These are phyloP conservation scores for Hydrocynus forskahlii DNA, from an alignment of 2,797 vertebrate genomes.

Conservation along the genomic window DNA sequence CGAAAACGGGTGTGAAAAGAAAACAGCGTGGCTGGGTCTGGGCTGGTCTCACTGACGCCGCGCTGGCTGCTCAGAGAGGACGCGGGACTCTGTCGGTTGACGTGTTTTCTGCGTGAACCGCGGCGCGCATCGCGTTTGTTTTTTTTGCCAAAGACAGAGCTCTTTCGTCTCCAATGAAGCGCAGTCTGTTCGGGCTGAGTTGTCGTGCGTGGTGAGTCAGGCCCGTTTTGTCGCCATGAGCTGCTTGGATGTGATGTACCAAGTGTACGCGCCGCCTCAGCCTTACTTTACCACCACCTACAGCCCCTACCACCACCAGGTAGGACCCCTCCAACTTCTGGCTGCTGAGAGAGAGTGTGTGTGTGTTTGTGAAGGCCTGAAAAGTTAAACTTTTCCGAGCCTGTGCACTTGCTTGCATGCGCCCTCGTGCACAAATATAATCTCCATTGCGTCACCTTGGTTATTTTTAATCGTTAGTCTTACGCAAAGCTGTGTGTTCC, in stretches of 20 bases:
- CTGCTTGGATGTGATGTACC: constrained; percentile 99
- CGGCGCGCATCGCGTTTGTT: constrained; percentile 4
- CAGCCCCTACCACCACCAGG: constrained; percentile 92
- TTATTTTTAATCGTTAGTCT: background rate
- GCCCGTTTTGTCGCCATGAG: constrained; percentile 87
- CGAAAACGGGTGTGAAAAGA: background rate
- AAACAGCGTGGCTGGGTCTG: background rate
- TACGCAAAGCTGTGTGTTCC: background rate
- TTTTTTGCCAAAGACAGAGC: constrained; percentile 28
- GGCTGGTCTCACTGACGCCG: background rate
- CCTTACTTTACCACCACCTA: constrained; percentile 91
- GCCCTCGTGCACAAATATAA: background rate
- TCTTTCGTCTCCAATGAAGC: constrained; percentile 71
- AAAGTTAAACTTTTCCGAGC: background rate
- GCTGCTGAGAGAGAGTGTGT: too few species aligned
- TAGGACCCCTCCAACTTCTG: constrained; percentile 70
- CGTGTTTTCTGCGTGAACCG: background rate
- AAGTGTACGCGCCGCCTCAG: constrained; percentile 92
- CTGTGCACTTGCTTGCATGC: too few species aligned
- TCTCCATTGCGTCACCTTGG: background rate
- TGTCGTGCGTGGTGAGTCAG: constrained; percentile 68
- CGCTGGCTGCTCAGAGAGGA: constrained; percentile 16
- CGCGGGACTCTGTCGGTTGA: constrained; percentile 2
- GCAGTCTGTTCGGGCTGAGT: constrained; percentile 57
- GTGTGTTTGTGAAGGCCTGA: too few species aligned